These are phyloP conservation scores for Pterocles gutturalis DNA, from an alignment of 2,113 vertebrate genomes.

Conservation along the genomic window DNA sequence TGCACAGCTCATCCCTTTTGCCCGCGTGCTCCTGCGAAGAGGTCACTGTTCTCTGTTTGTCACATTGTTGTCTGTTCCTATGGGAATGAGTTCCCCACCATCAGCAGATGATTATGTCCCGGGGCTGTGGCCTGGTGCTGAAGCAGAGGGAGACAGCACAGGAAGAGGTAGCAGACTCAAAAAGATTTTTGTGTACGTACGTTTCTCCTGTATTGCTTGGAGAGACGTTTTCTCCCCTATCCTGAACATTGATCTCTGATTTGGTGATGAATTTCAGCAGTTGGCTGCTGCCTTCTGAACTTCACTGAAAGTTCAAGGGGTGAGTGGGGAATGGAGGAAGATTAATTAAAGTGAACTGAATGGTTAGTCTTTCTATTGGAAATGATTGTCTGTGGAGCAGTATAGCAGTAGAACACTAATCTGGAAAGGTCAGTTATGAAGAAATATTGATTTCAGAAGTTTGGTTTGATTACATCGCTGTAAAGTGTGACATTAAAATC, in stretches of 20 bases:
- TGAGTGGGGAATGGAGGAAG: neutral
- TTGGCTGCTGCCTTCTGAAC: neutral
- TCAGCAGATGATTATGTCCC: neutral
- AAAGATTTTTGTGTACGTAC: neutral
- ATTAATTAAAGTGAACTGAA: constrained; percentile 65
- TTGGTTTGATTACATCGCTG: constrained; percentile 20
- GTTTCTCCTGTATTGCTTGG: neutral
- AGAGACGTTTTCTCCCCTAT: neutral
- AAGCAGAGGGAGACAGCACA: neutral
- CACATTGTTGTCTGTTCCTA: neutral
- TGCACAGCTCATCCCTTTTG: constrained; percentile 44
- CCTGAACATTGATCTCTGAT: neutral
- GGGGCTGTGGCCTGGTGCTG: neutral
- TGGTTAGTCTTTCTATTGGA: constrained; percentile 58
- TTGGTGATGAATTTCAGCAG: neutral
- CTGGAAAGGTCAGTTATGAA: constrained; percentile 67
- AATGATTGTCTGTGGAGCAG: neutral
- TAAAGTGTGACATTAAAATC: constrained; percentile 11
- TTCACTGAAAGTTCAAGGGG: neutral
- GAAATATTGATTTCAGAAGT: constrained; percentile 69
- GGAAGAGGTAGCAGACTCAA: neutral
- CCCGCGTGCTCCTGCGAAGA: neutral
- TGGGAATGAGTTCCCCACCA: neutral
- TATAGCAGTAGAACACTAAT: constrained; percentile 32
- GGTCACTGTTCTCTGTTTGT: neutral